Evolutionary conservation across 2,888 invertebrate genomes (phyloP).

Genomic region (Chrysolina oricalcia): DNA sequence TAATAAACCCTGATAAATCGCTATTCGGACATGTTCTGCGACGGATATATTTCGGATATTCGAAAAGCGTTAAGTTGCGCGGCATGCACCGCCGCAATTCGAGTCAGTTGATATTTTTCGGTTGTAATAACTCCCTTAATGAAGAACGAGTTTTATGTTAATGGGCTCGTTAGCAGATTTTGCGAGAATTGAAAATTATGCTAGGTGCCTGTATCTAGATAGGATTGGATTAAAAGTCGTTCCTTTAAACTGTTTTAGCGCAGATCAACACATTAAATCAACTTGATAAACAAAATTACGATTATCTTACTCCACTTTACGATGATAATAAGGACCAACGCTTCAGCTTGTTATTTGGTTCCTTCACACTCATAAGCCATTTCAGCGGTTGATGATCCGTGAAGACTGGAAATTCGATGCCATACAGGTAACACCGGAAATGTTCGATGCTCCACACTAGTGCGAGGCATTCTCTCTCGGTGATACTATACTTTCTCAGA

Average conservation of each 20-base stretch:
- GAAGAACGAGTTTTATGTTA: neutral
- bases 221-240: too few species aligned
- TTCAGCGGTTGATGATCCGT: conserved; percentile 52
- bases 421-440: conserved; percentile 49
- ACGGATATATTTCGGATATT: conserved; percentile 32
- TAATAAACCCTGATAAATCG: conserved; percentile 51
- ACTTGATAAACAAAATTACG: too few species aligned
- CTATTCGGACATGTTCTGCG: conserved; percentile 39
- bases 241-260: too few species aligned
- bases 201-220: neutral
- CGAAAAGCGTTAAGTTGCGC: conserved; percentile 4
- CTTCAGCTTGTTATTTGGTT: conserved; percentile 45
- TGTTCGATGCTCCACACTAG: conserved; percentile 51
- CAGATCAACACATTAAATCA: too few species aligned
- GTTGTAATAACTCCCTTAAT: neutral
- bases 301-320: too few species aligned
- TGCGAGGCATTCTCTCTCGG: conserved; percentile 51
- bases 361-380: conserved; percentile 46
- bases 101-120: neutral
- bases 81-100: neutral
- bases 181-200: neutral
- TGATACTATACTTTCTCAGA: conserved; percentile 46
- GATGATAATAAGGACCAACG: conserved; percentile 45
- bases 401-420: conserved; percentile 38
- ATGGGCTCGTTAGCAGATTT: neutral